These are phyloP conservation scores for Amblyornis subalaris DNA, from an alignment of 2,113 vertebrate genomes.

Conservation along the genomic window DNA sequence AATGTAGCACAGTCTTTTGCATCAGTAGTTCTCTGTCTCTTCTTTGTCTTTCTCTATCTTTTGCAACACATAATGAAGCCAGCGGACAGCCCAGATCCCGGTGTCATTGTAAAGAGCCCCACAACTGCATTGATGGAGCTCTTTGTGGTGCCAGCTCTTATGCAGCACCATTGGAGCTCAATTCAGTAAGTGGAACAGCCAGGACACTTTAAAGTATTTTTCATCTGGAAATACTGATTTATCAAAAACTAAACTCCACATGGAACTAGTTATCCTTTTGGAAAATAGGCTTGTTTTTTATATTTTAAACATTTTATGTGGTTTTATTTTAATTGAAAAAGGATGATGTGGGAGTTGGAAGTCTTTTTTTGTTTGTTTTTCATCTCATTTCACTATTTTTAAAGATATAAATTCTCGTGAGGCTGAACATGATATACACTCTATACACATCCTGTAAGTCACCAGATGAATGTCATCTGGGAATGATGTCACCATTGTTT, in stretches of 20 bases:
- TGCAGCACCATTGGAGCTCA: not conserved
- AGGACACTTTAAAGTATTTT: not conserved
- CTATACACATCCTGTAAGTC: not conserved
- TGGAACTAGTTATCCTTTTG: not conserved
- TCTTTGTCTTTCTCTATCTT: not conserved
- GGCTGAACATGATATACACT: rapidly evolving
- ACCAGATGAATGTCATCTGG: not conserved
- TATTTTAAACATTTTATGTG: not conserved
- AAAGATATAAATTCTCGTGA: not conserved
- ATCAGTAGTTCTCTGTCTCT: not conserved
- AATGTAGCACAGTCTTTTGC: not conserved
- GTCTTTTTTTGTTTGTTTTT: not conserved
- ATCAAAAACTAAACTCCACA: not conserved
- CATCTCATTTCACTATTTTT: not conserved
- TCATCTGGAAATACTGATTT: not conserved
- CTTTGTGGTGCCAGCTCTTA: not conserved
- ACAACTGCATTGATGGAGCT: not conserved
- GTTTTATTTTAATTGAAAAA: not conserved
- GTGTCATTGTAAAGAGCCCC: not conserved
- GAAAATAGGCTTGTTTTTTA: not conserved
- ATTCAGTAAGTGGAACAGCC: not conserved
- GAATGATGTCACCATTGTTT: not conserved
- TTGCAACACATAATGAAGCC: not conserved
- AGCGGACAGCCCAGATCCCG: not conserved
- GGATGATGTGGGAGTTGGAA: not conserved